Evolutionary conservation across 2,797 vertebrate genomes (phyloP).

Genomic region (Mionectes olivaceus): DNA sequence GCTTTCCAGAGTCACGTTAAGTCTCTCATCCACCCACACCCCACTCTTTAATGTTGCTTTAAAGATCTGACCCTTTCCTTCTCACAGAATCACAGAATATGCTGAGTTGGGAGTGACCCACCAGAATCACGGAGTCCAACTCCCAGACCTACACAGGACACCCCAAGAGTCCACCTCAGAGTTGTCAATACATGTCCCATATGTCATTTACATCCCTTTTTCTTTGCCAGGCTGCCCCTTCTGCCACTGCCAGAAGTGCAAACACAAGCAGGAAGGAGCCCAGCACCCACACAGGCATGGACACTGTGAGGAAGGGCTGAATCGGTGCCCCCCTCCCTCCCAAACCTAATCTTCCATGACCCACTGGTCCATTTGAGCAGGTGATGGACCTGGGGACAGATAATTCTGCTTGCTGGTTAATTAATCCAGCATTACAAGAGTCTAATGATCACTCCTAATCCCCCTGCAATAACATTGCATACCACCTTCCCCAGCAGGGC

Average conservation of each 20-base stretch:
- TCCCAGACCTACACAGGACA: neutral
- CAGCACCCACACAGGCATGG: fast-evolving
- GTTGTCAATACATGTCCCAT: neutral
- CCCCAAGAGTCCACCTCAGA: neutral
- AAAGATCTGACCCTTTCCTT: neutral
- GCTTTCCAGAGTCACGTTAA: neutral
- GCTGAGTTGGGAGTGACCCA: neutral
- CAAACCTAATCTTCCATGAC: neutral
- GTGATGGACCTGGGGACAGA: neutral
- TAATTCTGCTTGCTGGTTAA: conserved; percentile 23
- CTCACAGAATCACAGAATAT: too few relatives aligned
- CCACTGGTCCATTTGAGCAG: neutral
- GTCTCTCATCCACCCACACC: neutral
- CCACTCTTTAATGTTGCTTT: neutral
- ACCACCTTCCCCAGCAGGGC: neutral
- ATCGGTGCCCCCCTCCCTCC: fast-evolving
- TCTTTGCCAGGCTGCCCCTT: neutral
- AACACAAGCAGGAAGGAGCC: neutral
- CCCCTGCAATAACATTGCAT: conserved; percentile 41
- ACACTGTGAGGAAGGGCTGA: fast-evolving
- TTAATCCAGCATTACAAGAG: conserved; percentile 19
- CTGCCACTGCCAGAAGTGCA: neutral
- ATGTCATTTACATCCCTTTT: neutral
- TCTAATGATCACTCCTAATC: conserved; percentile 4
- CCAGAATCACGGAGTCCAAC: neutral